A percentile compares a stretch with the other conserved stretches of the same genome.
phyloP scores from a whole-genome alignment of 2,797 vertebrate species.

The Xyrichtys novacula region DNA sequence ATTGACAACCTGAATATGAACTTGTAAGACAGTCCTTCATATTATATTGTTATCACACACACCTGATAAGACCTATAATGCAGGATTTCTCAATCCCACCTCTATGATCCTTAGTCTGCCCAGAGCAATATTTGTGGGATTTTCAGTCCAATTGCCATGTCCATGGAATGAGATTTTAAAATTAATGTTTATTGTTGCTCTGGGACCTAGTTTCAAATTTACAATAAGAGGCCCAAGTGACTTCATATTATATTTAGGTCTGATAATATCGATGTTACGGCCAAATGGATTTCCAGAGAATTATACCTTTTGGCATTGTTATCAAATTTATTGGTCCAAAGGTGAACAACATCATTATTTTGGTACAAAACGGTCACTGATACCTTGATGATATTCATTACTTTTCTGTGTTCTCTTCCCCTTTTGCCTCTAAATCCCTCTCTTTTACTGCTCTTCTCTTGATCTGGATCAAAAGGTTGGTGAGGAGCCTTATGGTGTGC shows the following conservation, averaged over 20 bases:
- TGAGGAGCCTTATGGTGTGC: slow-evolving; percentile 83
- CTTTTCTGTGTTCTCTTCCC: neutral
- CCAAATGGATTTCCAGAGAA: slow-evolving; percentile 37
- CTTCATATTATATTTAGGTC: slow-evolving; percentile 23
- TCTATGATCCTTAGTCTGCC: slow-evolving; percentile 3
- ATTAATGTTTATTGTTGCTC: slow-evolving; percentile 11
- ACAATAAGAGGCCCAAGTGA: slow-evolving; percentile 4
- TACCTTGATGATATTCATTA: slow-evolving; percentile 5
- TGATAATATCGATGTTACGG: slow-evolving; percentile 19
- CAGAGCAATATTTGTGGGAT: slow-evolving; percentile 2
- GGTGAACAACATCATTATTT: slow-evolving; percentile 14
- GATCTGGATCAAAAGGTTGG: slow-evolving; percentile 82
- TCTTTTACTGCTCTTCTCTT: neutral
- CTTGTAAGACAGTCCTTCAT: slow-evolving; percentile 78
- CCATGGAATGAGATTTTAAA: slow-evolving; percentile 27
- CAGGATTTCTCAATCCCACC: neutral
- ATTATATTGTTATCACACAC: neutral
- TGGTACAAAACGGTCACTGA: slow-evolving; percentile 2
- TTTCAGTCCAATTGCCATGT: slow-evolving; percentile 2
- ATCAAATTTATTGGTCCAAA: slow-evolving; percentile 3
- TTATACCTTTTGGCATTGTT: neutral
- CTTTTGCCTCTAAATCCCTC: neutral
- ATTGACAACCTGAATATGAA: slow-evolving; percentile 81
- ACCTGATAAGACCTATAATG: neutral
- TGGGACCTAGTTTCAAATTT: slow-evolving; percentile 10